phyloP scores from a whole-genome alignment of 2,797 vertebrate genomes.

The Manis pentadactyla region DNA sequence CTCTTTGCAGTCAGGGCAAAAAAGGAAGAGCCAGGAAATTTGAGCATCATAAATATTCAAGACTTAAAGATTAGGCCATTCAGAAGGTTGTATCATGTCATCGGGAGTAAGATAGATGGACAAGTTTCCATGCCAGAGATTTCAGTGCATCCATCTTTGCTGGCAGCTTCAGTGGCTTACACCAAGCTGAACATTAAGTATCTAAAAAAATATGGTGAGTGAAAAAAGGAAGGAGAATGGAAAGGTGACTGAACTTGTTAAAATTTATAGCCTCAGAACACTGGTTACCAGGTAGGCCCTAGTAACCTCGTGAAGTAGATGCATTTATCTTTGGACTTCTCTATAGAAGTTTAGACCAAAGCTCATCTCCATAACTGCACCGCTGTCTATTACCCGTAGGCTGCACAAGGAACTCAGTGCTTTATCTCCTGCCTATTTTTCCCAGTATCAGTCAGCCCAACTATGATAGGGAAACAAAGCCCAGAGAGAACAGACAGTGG shows the following conservation, averaged over 20 bases:
- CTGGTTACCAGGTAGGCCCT: neutral
- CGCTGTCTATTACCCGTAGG: neutral
- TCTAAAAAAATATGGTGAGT: slow-evolving; percentile 25
- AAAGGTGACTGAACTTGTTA: slow-evolving; percentile 41
- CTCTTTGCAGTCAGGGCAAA: slow-evolving; percentile 50
- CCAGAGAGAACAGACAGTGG: neutral
- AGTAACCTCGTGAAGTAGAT: slow-evolving; percentile 5
- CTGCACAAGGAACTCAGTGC: neutral
- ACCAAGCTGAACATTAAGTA: slow-evolving; percentile 38
- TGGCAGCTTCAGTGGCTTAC: slow-evolving; percentile 29
- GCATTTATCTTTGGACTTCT: neutral
- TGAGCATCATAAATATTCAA: slow-evolving; percentile 70
- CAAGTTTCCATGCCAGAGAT: neutral
- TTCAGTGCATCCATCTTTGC: slow-evolving; percentile 24
- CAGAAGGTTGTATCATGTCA: neutral
- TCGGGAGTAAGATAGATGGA: slow-evolving; percentile 48
- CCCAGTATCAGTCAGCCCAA: neutral
- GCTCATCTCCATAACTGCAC: neutral
- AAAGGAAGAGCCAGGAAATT: slow-evolving; percentile 41
- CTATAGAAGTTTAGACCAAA: neutral
- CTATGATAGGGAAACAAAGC: fast-evolving
- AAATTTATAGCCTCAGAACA: slow-evolving; percentile 62
- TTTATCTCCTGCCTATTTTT: neutral
- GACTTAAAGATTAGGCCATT: slow-evolving; percentile 49
- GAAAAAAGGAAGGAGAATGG: neutral